phyloP scores from a whole-genome alignment of 2,113 vertebrate genomes.

The Sinocyclocheilus grahami region DNA sequence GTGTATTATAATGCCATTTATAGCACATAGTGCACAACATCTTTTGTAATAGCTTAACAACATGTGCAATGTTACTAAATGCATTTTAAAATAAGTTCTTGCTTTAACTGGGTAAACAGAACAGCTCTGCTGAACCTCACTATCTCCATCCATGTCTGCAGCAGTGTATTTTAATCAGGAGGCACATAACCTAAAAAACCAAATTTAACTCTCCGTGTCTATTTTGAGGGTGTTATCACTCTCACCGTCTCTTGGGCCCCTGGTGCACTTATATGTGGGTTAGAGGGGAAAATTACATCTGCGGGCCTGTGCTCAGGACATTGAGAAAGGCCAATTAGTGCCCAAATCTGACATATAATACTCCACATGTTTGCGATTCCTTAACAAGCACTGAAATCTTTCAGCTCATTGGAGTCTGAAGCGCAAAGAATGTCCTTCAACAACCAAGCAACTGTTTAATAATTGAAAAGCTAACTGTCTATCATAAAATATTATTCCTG shows the following conservation, averaged over 20 bases:
- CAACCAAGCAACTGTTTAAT: neutral
- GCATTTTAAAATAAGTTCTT: constrained; percentile 26
- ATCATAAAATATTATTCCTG: neutral
- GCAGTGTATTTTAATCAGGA: constrained; percentile 20
- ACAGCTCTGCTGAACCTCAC: neutral
- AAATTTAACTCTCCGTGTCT: constrained; percentile 38
- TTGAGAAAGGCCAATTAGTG: neutral
- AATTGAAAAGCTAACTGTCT: neutral
- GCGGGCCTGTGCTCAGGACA: neutral
- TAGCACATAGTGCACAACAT: neutral
- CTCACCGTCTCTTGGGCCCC: constrained; percentile 19
- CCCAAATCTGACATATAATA: neutral
- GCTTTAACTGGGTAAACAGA: constrained; percentile 31
- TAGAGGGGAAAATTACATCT: constrained; percentile 25
- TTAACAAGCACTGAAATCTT: neutral
- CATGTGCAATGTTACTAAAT: neutral
- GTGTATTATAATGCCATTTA: too few relatives aligned
- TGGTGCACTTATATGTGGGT: constrained; percentile 49
- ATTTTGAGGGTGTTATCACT: constrained; percentile 41
- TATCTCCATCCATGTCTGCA: constrained; percentile 17
- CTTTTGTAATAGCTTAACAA: neutral
- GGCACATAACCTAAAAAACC: constrained; percentile 52
- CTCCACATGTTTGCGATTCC: neutral
- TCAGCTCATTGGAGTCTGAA: neutral
- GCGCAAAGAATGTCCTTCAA: neutral